Evolutionary conservation across 2,888 invertebrate species (phyloP).

Genomic region (Diplazon laetatorius): DNA sequence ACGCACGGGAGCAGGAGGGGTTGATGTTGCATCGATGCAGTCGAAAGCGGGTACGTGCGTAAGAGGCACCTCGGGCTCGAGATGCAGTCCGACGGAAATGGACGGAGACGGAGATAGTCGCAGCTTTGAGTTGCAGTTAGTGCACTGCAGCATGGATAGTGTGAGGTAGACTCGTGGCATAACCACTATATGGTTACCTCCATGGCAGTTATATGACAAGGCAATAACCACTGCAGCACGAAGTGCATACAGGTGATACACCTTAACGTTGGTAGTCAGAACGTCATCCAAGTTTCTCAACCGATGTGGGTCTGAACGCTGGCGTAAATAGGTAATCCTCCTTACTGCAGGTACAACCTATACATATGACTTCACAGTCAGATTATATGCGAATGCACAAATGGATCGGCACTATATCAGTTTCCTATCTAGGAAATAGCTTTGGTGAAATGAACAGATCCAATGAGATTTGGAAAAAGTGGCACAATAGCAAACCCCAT

Average conservation of each 20-base stretch:
- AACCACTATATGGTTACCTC: conserved; percentile 49
- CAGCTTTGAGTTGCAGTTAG: too few species aligned
- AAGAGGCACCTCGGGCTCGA: conserved; percentile 32
- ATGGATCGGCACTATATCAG: not conserved
- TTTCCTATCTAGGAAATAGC: too few species aligned
- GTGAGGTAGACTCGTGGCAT: conserved; percentile 34
- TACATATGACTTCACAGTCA: not conserved
- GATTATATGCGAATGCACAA: not conserved
- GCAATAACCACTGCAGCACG: conserved; percentile 52
- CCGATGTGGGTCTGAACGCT: conserved; percentile 22
- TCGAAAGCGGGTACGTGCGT: conserved; percentile 52
- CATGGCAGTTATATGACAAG: conserved; percentile 48
- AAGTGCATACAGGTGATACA: conserved; percentile 6
- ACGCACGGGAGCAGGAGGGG: too few species aligned
- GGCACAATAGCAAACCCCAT: too few species aligned
- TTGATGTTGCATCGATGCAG: conserved; percentile 36
- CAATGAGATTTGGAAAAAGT: too few species aligned
- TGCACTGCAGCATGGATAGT: too few species aligned
- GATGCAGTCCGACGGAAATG: not conserved
- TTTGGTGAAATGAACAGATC: too few species aligned
- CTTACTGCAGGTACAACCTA: conserved; percentile 3
- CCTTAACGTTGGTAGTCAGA: conserved; percentile 45
- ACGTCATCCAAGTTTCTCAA: conserved; percentile 48
- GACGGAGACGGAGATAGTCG: too few species aligned
- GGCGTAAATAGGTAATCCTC: conserved; percentile 56